Base-by-base conservation (phyloP, 2,888 invertebrate species). In the Pandemis heparana region DNA sequence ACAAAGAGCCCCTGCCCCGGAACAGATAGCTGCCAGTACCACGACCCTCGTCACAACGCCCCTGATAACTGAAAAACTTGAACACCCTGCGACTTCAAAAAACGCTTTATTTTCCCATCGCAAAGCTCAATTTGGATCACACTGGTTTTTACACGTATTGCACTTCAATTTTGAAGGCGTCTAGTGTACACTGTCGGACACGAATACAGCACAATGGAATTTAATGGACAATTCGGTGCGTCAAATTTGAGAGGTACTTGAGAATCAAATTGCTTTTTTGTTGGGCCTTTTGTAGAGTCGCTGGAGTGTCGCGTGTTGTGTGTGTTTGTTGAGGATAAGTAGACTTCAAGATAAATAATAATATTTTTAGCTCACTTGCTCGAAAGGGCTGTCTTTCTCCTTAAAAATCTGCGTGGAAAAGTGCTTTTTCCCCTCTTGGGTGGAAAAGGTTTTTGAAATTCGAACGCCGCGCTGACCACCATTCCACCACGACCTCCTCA, bases 141-240 rank as follows among this genome's bases (percentile, higher is more conserved):
- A 5, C 5, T 12, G 5, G 4, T 9, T 4, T 14, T 38, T 12
- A 32, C 16, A 14, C 53, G 16, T 53, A 53, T n/a, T 18, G 32
- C 66, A 6, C 51, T 71, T 18, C 14, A 14, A 6, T 56, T 53
- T 53, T 53, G 32, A 10, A 62, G 8, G 41, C 18, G 16, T 12
- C 14, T 53, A 56, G 72, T 67, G 62, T 67, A 72, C 72, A 72
- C 72, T 72, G 46, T 56, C n/a, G 72, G 72, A 72, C 72, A 67
- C 62, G 62, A 72, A 67, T 67, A 72, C 43, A 23, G 46, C 62
- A 72, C 67, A 72, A 72, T 63, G 62, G 67, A 68, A 67, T 68
- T 67, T 62, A 72, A 72, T 72, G 67, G 72, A 67, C 63, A 39
- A 43, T 66, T 46, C 53, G 61, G 67, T 67, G 71, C 71, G 71